Base-by-base conservation (phyloP, 2,113 vertebrate genomes). In the Grus americana region DNA sequence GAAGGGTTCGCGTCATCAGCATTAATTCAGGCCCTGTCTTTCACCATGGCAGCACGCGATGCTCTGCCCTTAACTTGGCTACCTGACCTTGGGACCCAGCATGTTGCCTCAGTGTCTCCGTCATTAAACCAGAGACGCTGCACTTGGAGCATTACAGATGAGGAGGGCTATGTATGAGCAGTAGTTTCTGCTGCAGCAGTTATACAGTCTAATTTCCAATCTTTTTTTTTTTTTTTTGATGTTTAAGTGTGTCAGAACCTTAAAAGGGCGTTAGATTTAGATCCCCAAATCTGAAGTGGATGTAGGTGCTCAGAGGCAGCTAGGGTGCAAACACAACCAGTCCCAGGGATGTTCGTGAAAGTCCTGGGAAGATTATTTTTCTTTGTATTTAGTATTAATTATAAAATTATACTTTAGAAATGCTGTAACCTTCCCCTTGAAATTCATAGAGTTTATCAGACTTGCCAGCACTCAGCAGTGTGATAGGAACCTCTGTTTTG, bases 261-360 rank as follows among this genome's bases (percentile, higher is more conserved):
- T 65, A 42, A 70, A 74, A 71, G 40, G 8, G 2, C 1, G 0
- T 23, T 87, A 21, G 38, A 14, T 80, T 73, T 68, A 55, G 10
- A 40, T 76, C 13, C 10, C 11, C 1, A 26, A 40, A 6, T 76
- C 40, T 65, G 59, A 78, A 80, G 50, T n/a, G 9, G 6, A 2
- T n/a, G 7, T 63, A 15, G 44, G 24, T 87, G 63, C 34, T 61
- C 0, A 0, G 49, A 30, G 23, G 30, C 44, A 83, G 54, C n/a
- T 22, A 42, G 40, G 23, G 9, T 84, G 21, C 34, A 47, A 61
- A n/a, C 20, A 55, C n/a, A 68, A 4, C 14, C 12, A 15, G 27
- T 65, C 12, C 11, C 21, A 57, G 40, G 21, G 36, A 40, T 40
- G 11, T 38, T 80, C 5, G 4, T 72, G 40, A 20, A 79, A 80